Evolutionary conservation across 2,113 vertebrate species (phyloP), one percentile per base, ranked within the genome.

Genomic region (Apus apus): DNA sequence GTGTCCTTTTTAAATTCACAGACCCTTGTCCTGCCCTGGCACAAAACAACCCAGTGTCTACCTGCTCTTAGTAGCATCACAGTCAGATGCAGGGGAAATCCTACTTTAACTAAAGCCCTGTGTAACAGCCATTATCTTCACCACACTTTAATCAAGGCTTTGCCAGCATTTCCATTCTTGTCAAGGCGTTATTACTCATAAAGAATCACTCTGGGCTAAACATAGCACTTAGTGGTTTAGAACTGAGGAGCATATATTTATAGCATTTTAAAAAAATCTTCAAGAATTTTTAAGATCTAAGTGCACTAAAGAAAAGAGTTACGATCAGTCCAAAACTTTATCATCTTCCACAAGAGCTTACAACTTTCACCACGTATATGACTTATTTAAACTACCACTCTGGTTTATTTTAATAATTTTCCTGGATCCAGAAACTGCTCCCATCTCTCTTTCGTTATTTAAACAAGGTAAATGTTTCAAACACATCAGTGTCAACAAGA

Each of bases 381-480:
- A n/a, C 89, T 97, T 91, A 62, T 84, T 90, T 94, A 93, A 94
- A 34, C 6, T 68, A 77, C 14, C 18, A 57, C 11, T 54, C 18
- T 2, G 2, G 8, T 66, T 56, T 77, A 60, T 83, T 93, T 94
- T 81, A 75, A 67, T 84, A 94, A 34, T 88, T 89, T 91, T 85
- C 57, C 79, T 87, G 53, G 77, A 96, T 80, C 32, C 19, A 75
- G 53, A 84, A 92, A 81, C 36, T 72, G 7, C 5, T 54, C 43
- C 75, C 2, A 64, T 80, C 22, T 77, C 88, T 91, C 70, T 92
- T 96, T 93, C 90, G 34, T 87, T 96, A 89, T 66, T 20, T 68
- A 68, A 97, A 68, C 57, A 92, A 96, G 94, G 81, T 93, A 96
- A 89, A 77, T 94, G 84, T 93, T 94, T 96, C 91, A 95, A 96